Evolutionary conservation across 2,113 vertebrate genomes (phyloP).

Genomic region (Xyrauchen texanus): DNA sequence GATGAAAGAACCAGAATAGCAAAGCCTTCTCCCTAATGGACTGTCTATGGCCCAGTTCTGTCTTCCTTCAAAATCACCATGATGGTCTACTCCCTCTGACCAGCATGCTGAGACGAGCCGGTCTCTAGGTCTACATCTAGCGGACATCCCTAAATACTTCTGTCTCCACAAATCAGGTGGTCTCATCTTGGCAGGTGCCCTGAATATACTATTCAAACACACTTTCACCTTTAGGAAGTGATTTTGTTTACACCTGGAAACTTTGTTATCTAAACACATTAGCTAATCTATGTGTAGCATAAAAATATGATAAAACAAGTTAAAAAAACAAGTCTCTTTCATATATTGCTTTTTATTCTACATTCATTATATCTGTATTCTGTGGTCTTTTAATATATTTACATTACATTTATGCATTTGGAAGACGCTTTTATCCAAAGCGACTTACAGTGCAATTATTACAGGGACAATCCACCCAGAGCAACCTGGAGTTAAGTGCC

Average conservation of each 20-base stretch:
- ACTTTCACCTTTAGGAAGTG: not conserved
- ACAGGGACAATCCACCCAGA: too few species aligned
- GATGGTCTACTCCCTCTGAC: not conserved
- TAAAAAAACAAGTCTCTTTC: too few species aligned
- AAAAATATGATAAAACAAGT: too few species aligned
- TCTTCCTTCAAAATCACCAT: conserved; percentile 40
- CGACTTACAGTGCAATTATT: too few species aligned
- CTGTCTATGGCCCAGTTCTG: conserved; percentile 43
- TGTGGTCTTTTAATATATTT: too few species aligned
- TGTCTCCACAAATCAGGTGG: conserved; percentile 15
- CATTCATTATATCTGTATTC: too few species aligned
- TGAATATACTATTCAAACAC: not conserved
- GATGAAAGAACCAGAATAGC: conserved; percentile 42
- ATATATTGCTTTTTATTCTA: too few species aligned
- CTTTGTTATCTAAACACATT: too few species aligned
- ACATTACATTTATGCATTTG: too few species aligned
- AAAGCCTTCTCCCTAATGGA: conserved; percentile 32
- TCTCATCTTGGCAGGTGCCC: not conserved
- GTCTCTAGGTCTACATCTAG: not conserved
- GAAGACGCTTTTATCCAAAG: too few species aligned
- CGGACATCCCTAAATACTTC: not conserved
- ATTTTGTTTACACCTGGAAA: not conserved
- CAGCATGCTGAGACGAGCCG: not conserved
- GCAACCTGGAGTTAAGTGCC: too few species aligned
- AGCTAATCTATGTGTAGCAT: too few species aligned